phyloP scores from a whole-genome alignment of 2,113 vertebrate genomes.

The Edolisoma coerulescens region DNA sequence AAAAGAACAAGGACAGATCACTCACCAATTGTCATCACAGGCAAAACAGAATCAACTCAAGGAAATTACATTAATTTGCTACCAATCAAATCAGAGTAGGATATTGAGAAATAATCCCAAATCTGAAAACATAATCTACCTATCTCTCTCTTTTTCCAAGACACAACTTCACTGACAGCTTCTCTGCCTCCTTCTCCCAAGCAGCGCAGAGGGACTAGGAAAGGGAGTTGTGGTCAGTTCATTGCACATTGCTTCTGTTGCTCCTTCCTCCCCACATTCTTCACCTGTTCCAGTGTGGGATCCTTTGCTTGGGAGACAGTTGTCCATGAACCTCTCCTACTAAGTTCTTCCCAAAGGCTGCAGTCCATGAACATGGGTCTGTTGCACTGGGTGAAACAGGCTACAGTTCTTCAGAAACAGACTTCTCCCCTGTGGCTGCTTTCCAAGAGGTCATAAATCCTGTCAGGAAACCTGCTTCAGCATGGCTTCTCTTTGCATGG shows the following conservation, averaged over 20 bases:
- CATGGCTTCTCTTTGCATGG: accelerated
- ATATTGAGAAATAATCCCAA: background rate
- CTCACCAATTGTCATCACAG: background rate
- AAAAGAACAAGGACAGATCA: background rate
- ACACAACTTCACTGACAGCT: accelerated
- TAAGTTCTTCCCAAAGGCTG: background rate
- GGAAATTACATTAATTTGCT: background rate
- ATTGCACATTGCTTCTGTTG: accelerated
- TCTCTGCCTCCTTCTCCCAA: background rate
- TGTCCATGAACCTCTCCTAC: background rate
- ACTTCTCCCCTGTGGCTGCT: background rate
- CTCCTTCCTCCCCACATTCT: background rate
- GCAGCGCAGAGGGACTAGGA: background rate
- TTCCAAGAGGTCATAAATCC: background rate
- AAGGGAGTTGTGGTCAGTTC: background rate
- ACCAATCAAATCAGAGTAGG: background rate
- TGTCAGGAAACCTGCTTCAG: background rate
- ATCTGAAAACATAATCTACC: background rate
- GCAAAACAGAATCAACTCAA: background rate
- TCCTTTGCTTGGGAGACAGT: background rate
- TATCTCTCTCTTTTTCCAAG: background rate
- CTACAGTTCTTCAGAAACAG: background rate
- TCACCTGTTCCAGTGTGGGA: background rate
- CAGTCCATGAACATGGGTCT: background rate
- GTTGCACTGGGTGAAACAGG: background rate